Base-by-base conservation (phyloP, 1,140 invertebrate species). In the Drosophila punjabiensis region DNA sequence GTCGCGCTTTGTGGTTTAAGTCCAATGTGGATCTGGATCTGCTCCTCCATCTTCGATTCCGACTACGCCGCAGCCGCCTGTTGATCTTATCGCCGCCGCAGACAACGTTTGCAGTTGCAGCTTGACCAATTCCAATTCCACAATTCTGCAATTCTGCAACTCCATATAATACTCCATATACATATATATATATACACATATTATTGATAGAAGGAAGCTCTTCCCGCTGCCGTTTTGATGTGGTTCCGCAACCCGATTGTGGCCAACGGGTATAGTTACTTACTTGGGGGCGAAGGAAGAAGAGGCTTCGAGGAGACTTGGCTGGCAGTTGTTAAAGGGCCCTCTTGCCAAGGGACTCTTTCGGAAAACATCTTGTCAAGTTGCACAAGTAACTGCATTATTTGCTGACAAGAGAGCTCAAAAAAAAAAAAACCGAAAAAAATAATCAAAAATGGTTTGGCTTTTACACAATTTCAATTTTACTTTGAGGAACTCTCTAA, bases 21-120 rank as follows among this genome's bases (percentile, higher is more conserved):
- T 47, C 59, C 50, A n/a, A n/a, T n/a, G n/a, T n/a, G n/a, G 53
- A 52, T 56, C 37, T 64, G 76, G 35, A 24, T 24, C 55, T 24
- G 20, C 55, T 24, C 14, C 53, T 35, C 28, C 50, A 5, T 13
- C 3, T 50, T 8, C n/a, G 18, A 10, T 48, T 55, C 7, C 20
- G 14, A 28, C 47, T 11, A 53, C n/a, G 50, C 28, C 62, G 61
- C n/a, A n/a, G n/a, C 56, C 63, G 28, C 73, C 85, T 79, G 85
- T 89, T 90, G 86, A 89, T 89, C 69, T 89, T 89, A 89, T 89
- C 70, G 85, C 77, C 73, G 63, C 39, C 65, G 55, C 63, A 75
- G 62, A 63, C 55, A 63, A 43, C 61, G 56, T 74, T 76, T 82
- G 79, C 76, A 55, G 71, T 55, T 88, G 67, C 75, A 71, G 66